phyloP scores from a whole-genome alignment of 2,797 vertebrate species.

The Sphenodon punctatus region DNA sequence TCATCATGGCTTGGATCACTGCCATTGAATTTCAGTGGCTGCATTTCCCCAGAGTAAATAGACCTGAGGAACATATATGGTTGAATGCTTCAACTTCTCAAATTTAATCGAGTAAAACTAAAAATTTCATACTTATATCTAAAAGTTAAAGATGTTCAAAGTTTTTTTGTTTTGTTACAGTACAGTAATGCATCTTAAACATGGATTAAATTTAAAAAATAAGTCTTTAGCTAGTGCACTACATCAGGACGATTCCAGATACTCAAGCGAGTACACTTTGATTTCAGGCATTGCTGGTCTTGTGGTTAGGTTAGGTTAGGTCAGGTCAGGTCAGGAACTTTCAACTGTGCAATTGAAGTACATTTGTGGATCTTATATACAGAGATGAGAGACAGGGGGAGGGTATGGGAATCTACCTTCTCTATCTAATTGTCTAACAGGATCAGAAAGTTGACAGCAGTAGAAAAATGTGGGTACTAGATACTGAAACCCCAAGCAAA shows the following conservation, averaged over 20 bases:
- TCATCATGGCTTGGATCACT: conserved; percentile 66
- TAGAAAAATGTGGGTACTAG: neutral
- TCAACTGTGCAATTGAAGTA: neutral
- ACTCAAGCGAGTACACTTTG: neutral
- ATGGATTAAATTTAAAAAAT: conserved; percentile 13
- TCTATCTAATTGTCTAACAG: neutral
- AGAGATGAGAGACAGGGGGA: neutral
- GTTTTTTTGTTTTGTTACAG: neutral
- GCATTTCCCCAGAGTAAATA: conserved; percentile 32
- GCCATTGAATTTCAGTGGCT: conserved; percentile 44
- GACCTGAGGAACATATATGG: conserved; percentile 37
- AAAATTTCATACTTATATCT: conserved; percentile 27
- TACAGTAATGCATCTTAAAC: conserved; percentile 9
- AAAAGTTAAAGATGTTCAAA: conserved; percentile 26
- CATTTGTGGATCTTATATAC: neutral
- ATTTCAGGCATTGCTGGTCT: conserved; percentile 4
- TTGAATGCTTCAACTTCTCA: conserved; percentile 46
- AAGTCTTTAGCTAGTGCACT: neutral
- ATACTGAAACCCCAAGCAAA: neutral
- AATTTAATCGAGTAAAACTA: conserved; percentile 33
- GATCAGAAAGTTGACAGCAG: neutral
- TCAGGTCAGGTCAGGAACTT: neutral
- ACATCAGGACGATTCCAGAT: neutral
- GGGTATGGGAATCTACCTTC: neutral
- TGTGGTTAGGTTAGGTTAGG: neutral